Conservation (phyloP, 2,797 vertebrate genomes). For the Aphelocoma californica region DNA sequence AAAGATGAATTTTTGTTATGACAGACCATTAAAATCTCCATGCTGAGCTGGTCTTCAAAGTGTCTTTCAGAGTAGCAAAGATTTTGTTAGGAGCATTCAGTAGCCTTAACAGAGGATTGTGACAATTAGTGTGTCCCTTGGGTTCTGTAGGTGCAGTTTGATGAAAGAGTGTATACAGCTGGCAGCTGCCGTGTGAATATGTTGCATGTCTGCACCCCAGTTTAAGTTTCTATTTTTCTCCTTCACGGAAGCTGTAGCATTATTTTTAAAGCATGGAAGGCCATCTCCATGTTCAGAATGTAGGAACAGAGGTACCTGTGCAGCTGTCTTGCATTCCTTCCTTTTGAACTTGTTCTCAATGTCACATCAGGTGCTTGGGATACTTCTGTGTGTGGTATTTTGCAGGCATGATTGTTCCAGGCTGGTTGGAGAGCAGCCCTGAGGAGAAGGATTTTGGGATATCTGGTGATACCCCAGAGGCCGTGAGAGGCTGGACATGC, state of each 20-base stretch:
- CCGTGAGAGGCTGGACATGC: not conserved
- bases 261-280: not conserved
- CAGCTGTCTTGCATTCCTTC: not conserved
- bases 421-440: not conserved
- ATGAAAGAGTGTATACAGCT: not conserved
- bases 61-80: not conserved
- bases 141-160: not conserved
- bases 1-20: not conserved
- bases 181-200: not conserved
- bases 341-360: not conserved
- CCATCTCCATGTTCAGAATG: not conserved
- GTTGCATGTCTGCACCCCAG: not conserved
- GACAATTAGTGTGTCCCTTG: not conserved
- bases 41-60: not conserved
- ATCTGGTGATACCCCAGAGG: not conserved
- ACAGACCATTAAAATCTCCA: not conserved
- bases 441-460: not conserved
- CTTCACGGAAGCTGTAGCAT: not conserved
- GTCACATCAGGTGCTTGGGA: accelerated
- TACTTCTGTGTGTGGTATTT: not conserved
- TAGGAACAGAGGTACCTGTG: not conserved
- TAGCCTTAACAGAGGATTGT: not conserved
- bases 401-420: not conserved
- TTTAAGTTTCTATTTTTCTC: not conserved
- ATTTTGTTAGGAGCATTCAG: not conserved